These are phyloP conservation scores for Vanacampus margaritifer DNA, from an alignment of 2,113 vertebrate species.

Conservation along the genomic window DNA sequence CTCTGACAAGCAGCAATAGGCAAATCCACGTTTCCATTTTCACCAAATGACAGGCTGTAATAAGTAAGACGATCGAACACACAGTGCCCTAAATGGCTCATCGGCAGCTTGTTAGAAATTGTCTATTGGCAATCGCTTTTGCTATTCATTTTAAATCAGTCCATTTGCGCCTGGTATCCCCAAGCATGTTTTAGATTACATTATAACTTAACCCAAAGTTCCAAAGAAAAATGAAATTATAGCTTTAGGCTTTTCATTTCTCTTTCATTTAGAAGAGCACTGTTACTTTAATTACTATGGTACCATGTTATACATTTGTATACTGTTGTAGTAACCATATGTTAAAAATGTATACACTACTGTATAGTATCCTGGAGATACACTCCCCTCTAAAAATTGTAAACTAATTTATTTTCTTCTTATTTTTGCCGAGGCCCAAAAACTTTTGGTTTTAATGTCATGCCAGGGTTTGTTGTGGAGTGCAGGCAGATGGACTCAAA, in stretches of 20 bases:
- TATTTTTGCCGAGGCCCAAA: too few relatives aligned
- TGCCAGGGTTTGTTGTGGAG: too few relatives aligned
- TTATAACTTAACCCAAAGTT: not conserved
- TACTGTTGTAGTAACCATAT: not conserved
- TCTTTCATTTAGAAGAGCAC: not conserved
- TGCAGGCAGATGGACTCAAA: too few relatives aligned
- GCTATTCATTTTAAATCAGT: not conserved
- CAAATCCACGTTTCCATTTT: slow-evolving; percentile 40
- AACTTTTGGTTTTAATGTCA: too few relatives aligned
- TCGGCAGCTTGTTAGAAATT: slow-evolving; percentile 15
- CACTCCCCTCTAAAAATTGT: too few relatives aligned
- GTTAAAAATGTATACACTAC: too few relatives aligned
- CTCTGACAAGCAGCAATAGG: slow-evolving; percentile 37
- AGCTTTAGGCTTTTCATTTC: not conserved
- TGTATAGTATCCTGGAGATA: too few relatives aligned
- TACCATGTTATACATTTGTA: not conserved
- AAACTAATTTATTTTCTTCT: too few relatives aligned
- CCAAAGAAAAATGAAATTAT: not conserved
- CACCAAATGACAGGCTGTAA: slow-evolving; percentile 40
- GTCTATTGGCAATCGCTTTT: not conserved
- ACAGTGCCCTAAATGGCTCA: slow-evolving; percentile 45
- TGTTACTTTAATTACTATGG: not conserved
- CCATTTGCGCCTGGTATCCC: not conserved
- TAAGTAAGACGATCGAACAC: slow-evolving; percentile 35
- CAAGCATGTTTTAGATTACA: not conserved